Evolutionary conservation across 2,113 vertebrate species (phyloP).

Genomic region (Anarhynchus alexandrinus): DNA sequence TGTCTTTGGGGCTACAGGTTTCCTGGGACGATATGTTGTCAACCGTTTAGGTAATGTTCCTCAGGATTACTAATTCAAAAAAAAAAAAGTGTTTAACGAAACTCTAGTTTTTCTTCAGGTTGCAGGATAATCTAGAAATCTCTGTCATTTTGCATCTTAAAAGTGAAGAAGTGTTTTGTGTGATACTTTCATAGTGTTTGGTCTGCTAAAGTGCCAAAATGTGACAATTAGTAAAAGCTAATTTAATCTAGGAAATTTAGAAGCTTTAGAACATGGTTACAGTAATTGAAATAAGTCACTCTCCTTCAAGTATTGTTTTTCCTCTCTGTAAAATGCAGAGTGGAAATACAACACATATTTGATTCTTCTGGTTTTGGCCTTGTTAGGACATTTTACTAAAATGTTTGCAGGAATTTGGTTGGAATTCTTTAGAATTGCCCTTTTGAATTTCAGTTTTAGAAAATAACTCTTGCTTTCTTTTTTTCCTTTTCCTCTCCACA

Average conservation of each 20-base stretch:
- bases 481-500: not conserved
- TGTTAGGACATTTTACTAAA: not conserved
- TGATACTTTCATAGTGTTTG: not conserved
- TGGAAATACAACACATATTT: not conserved
- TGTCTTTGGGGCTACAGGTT: slow-evolving; percentile 95
- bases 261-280: not conserved
- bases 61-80: not conserved
- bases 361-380: not conserved
- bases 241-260: not conserved
- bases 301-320: not conserved
- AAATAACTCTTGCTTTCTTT: not conserved
- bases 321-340: not conserved
- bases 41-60: slow-evolving; percentile 83
- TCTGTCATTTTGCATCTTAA: not conserved
- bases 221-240: not conserved
- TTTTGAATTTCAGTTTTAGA: not conserved
- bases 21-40: slow-evolving; percentile 92
- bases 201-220: not conserved
- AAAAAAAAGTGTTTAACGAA: fast-evolving
- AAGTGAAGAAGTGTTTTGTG: not conserved
- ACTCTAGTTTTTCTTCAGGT: not conserved
- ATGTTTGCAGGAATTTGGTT: not conserved
- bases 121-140: not conserved
- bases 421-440: not conserved
- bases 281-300: not conserved